Evolutionary conservation across 2,888 invertebrate species (phyloP).

Genomic region (Arctia plantaginis): DNA sequence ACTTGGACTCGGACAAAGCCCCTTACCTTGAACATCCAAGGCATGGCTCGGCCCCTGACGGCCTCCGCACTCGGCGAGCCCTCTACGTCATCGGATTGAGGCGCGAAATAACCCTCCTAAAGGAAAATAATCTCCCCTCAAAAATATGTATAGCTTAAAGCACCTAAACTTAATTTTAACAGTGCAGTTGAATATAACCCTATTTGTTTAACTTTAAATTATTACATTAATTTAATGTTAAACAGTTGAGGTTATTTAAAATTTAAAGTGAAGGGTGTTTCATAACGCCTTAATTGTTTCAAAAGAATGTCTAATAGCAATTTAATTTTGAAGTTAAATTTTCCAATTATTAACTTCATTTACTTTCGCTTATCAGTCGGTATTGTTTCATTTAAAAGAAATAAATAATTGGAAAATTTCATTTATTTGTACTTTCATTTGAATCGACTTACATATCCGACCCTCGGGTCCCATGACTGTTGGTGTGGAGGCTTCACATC

Average conservation of each 20-base stretch:
- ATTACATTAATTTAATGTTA: not conserved
- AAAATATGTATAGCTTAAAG: conserved; percentile 48
- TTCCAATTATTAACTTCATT: conserved; percentile 26
- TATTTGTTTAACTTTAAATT: conserved; percentile 1
- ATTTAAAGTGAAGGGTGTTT: conserved; percentile 1
- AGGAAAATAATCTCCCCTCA: conserved; percentile 62
- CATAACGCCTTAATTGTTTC: not conserved
- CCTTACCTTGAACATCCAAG: conserved; percentile 71
- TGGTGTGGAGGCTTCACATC: conserved; percentile 83
- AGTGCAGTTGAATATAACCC: not conserved
- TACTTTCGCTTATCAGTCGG: not conserved
- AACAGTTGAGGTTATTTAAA: conserved; percentile 1
- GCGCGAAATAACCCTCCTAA: conserved; percentile 68
- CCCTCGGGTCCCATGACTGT: conserved; percentile 83
- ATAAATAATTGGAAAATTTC: conserved; percentile 42
- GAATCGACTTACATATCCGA: conserved; percentile 79
- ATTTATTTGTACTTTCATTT: not conserved
- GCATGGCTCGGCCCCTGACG: conserved; percentile 63
- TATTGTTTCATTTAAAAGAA: conserved; percentile 14
- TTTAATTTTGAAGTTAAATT: conserved; percentile 4
- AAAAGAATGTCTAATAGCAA: not conserved
- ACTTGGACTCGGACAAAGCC: conserved; percentile 33
- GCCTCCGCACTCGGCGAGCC: conserved; percentile 56
- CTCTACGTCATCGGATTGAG: conserved; percentile 60
- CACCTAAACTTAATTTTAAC: conserved; percentile 22